Evolutionary conservation across 2,113 vertebrate species (phyloP).

Genomic region (Cavia porcellus): DNA sequence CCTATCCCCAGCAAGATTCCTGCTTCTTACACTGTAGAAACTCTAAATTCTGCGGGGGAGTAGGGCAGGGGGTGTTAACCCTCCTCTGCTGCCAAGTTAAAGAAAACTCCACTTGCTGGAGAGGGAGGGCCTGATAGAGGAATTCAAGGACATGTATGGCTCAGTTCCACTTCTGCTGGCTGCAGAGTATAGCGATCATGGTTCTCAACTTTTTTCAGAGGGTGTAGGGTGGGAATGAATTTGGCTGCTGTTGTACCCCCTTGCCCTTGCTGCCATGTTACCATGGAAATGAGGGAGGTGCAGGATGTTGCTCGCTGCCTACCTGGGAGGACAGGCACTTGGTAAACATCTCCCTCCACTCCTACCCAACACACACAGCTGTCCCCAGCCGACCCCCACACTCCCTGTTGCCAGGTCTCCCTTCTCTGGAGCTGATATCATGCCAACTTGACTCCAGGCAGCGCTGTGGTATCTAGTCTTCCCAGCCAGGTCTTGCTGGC

Average conservation of each 20-base stretch:
- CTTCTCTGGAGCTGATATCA: constrained; percentile 43
- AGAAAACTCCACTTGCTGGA: constrained; percentile 50
- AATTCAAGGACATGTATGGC: constrained; percentile 60
- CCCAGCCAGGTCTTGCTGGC: constrained; percentile 47
- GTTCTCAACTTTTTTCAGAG: constrained; percentile 50
- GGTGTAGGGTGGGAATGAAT: constrained; percentile 28
- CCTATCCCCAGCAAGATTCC: constrained; percentile 52
- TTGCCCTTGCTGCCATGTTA: constrained; percentile 71
- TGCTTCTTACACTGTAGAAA: constrained; percentile 65
- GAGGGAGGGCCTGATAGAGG: constrained; percentile 21
- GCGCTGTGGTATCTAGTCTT: constrained; percentile 38
- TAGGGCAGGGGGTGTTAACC: not conserved
- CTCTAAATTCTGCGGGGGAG: constrained; percentile 28
- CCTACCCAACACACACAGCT: constrained; percentile 27
- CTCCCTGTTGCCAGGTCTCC: constrained; percentile 35
- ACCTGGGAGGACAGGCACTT: constrained; percentile 73
- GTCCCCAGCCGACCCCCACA: constrained; percentile 65
- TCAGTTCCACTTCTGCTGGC: constrained; percentile 50
- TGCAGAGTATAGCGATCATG: constrained; percentile 9
- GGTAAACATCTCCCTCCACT: constrained; percentile 66
- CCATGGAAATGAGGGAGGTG: constrained; percentile 79
- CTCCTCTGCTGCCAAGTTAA: constrained; percentile 65
- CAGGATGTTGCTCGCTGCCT: constrained; percentile 77
- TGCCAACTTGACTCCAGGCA: constrained; percentile 56
- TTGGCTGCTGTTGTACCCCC: constrained; percentile 62